A percentile compares a stretch with the other conserved stretches of the same genome.
phyloP scores from a whole-genome alignment of 2,888 invertebrate genomes.

The Invenusta paracnida region DNA sequence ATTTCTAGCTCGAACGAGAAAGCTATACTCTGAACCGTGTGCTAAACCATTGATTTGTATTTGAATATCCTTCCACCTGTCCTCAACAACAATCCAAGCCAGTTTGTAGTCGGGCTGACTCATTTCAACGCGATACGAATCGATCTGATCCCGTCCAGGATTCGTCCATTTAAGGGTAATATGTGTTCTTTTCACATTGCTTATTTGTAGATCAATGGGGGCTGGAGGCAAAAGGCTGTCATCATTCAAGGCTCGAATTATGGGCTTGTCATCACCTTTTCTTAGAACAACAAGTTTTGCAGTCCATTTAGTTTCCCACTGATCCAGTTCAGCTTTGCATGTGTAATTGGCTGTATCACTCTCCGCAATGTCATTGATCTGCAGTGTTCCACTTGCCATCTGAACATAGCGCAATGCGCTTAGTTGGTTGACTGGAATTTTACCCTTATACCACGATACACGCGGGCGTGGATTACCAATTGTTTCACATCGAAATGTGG shows the following conservation, averaged over 20 bases:
- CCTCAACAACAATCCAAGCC: slow-evolving; percentile 32
- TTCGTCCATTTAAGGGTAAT: slow-evolving; percentile 28
- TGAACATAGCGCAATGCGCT: not conserved
- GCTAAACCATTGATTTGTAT: not conserved
- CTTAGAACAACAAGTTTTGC: slow-evolving; percentile 15
- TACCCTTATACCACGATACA: slow-evolving; percentile 27
- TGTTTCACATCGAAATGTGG: slow-evolving; percentile 30
- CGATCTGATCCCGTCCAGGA: not conserved
- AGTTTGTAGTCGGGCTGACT: not conserved
- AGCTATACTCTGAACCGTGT: slow-evolving; percentile 13
- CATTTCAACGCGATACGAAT: slow-evolving; percentile 31
- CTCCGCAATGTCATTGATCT: slow-evolving; percentile 7
- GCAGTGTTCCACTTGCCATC: slow-evolving; percentile 26
- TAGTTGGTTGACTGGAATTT: slow-evolving; percentile 3
- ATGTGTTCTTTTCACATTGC: not conserved
- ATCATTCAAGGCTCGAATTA: not conserved
- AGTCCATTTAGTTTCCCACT: slow-evolving; percentile 33
- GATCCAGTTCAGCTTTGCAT: slow-evolving; percentile 8
- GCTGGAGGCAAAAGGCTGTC: not conserved
- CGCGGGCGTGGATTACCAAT: not conserved
- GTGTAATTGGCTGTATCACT: slow-evolving; percentile 26
- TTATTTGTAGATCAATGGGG: not conserved
- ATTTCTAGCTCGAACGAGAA: slow-evolving; percentile 33
- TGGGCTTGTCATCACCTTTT: not conserved
- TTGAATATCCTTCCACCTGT: slow-evolving; percentile 2